Evolutionary conservation across 1,140 invertebrate genomes (phyloP).

Genomic region (Calycopis cecrops): DNA sequence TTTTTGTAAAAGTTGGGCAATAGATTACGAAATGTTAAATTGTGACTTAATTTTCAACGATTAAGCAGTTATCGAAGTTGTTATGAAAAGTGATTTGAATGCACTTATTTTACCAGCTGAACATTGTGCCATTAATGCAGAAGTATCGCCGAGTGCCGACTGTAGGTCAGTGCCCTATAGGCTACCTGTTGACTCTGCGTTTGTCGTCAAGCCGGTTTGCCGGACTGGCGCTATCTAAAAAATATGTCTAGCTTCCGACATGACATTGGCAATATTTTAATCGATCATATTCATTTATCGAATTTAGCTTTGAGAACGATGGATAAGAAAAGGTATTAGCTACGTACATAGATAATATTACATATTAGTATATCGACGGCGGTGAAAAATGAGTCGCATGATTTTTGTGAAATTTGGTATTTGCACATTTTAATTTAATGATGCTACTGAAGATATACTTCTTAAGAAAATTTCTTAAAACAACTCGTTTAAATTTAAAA

Average conservation of each 20-base stretch:
- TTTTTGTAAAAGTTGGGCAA: background rate
- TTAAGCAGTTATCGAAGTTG: too few species aligned
- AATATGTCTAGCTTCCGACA: constrained; percentile 28
- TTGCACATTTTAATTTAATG: too few species aligned
- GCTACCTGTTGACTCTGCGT: constrained; percentile 60
- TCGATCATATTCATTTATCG: too few species aligned
- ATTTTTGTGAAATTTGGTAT: too few species aligned
- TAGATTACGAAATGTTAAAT: background rate
- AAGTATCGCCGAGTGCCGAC: constrained; percentile 40
- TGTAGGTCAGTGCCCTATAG: constrained; percentile 67
- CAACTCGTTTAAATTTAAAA: too few species aligned
- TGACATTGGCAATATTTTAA: constrained; percentile 27
- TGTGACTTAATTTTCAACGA: background rate
- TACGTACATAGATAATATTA: too few species aligned
- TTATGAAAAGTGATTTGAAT: constrained; percentile 3
- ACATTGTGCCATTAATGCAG: constrained; percentile 51
- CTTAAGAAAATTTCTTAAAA: too few species aligned
- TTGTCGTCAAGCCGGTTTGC: constrained; percentile 55
- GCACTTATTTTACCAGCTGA: constrained; percentile 5
- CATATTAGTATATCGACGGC: too few species aligned
- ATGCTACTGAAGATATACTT: too few species aligned
- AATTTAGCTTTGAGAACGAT: too few species aligned
- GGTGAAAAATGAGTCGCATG: too few species aligned
- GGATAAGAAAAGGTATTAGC: too few species aligned
- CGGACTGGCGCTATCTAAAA: constrained; percentile 16